phyloP scores from a whole-genome alignment of 53 echinoderm and acorn worm genomes.

The Actinopyga echinites region DNA sequence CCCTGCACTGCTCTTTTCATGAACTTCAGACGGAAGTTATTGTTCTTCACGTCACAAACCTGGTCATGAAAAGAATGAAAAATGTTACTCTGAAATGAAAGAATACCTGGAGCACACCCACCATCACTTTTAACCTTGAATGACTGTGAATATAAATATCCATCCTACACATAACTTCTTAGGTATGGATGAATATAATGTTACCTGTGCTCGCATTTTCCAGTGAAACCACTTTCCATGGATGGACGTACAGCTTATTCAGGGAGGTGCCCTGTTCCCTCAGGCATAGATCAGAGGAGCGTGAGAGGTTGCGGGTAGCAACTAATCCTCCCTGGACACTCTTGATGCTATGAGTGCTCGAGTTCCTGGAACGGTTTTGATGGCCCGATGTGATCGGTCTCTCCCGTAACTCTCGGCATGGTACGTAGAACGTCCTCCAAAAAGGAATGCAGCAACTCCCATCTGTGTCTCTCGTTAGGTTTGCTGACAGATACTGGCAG shows the following conservation, averaged over 20 bases:
- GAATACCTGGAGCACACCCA: no score
- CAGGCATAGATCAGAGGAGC: slow-evolving; percentile 44
- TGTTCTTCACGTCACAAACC: no score
- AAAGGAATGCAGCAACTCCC: slow-evolving; percentile 55
- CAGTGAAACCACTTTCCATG: no score
- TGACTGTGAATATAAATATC: no score
- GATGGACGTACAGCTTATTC: no score
- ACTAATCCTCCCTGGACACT: slow-evolving; percentile 41
- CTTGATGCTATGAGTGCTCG: slow-evolving; percentile 59
- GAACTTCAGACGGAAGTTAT: no score
- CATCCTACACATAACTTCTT: no score
- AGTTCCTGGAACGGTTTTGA: slow-evolving; percentile 50
- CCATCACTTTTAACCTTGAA: no score
- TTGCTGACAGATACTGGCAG: slow-evolving; percentile 29
- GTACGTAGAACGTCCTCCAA: slow-evolving; percentile 47
- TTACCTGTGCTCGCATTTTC: no score
- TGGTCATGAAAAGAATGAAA: no score
- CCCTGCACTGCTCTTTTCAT: no score
- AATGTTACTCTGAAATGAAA: no score
- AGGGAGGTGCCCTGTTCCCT: neutral
- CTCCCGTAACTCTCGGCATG: neutral
- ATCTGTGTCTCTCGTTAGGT: slow-evolving; percentile 50
- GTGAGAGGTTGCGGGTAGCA: slow-evolving; percentile 47
- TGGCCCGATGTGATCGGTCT: neutral
- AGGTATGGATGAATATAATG: neutral